Percentiles rank a stretch among this genome's conserved stretches.
These are phyloP conservation scores for Pelodytes ibericus DNA, from an alignment of 2,797 vertebrate genomes.

Conservation along the genomic window DNA sequence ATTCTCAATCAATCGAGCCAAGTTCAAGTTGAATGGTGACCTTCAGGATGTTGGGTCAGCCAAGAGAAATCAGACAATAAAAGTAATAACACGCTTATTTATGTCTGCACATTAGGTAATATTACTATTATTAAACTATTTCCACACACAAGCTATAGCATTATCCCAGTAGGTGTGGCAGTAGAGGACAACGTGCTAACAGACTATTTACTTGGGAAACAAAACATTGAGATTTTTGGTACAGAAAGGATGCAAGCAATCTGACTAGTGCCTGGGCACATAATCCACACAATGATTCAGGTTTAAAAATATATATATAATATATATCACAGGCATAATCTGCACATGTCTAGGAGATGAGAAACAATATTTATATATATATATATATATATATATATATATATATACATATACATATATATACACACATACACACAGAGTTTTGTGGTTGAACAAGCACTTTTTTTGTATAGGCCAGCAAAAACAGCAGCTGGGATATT, in stretches of 20 bases:
- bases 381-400: too few relatives aligned
- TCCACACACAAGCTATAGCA: constrained; percentile 11
- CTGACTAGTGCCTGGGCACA: background rate
- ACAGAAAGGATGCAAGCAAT: constrained; percentile 26
- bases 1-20: background rate
- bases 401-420: too few relatives aligned
- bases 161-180: constrained; percentile 42
- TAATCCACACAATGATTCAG: too few relatives aligned
- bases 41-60: background rate
- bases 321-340: too few relatives aligned
- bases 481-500: too few relatives aligned
- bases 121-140: constrained; percentile 29
- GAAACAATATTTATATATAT: too few relatives aligned
- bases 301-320: too few relatives aligned
- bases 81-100: constrained; percentile 7
- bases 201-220: constrained; percentile 11
- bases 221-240: background rate
- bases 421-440: too few relatives aligned
- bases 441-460: too few relatives aligned
- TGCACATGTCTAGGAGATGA: too few relatives aligned
- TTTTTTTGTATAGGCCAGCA: too few relatives aligned
- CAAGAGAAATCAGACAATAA: constrained; percentile 3
- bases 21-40: background rate
- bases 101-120: constrained; percentile 7
- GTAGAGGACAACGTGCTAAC: constrained; percentile 10